Evolutionary conservation across 2,888 invertebrate species (phyloP), one percentile per base, ranked within the genome.

Genomic region (Rhagonycha lutea): DNA sequence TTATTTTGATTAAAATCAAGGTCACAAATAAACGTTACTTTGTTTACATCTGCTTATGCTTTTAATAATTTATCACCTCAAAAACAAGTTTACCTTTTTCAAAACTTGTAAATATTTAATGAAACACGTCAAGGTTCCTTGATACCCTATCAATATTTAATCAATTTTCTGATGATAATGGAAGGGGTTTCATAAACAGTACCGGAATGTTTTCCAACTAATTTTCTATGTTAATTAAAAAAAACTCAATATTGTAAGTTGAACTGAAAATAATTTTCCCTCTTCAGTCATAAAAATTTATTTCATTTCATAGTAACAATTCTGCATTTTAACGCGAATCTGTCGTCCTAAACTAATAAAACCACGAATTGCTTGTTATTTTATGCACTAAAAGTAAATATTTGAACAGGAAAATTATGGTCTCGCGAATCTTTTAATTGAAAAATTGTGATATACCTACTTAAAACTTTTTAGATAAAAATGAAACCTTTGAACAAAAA

Each of bases 21-120:
- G 63, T 65, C 63, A 24, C 63, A 63, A 65, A 24, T 24, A 65
- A 65, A 65, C 23, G 7, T 65, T 65, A 24, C 63, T 65, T 65
- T 65, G 47, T 47, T 47, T 47, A 47, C 47, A 47, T n/a, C n/a
- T 47, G 47, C n/a, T 47, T 47, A 7, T 47, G n/a, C n/a, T n/a
- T n/a, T 47, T 47, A n/a, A n/a, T 2, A 12, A 5, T n/a, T 47
- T 47, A 47, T n/a, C 47, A n/a, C n/a, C n/a, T 47, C 8, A n/a
- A 47, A 47, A 47, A 47, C 47, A 47, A 47, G 47, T 47, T 47
- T 47, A 32, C 32, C 32, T 32, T 32, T n/a, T 4, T 4, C 26
- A 26, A 26, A 26, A 26, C 26, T n/a, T 47, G 47, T 70, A 70
- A 70, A 70, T 70, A 70, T 70, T 70, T 62, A 70, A 70, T 70